Evolutionary conservation across 2,888 invertebrate genomes (phyloP), one percentile per base, ranked within the genome.

Genomic region (Protodeltote pygarga): DNA sequence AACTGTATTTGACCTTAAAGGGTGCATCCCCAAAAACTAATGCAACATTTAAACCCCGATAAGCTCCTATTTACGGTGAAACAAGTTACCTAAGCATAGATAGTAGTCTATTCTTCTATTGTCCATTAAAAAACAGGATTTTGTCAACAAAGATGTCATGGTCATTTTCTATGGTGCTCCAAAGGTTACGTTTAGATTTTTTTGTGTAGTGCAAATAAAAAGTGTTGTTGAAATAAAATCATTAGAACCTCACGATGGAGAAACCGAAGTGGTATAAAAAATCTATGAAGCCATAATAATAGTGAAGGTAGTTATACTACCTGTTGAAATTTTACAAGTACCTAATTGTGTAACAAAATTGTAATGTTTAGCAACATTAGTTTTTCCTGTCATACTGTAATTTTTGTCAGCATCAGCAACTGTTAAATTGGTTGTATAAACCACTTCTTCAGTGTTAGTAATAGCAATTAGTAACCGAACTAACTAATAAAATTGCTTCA

Each of bases 141-240:
- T 45, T 13, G 13, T 14, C 16, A 31, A 41, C 24, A 55, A 59
- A 53, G 32, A 49, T 41, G 48, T 47, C 52, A 54, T 14, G 62
- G 53, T 47, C 55, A 60, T 60, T 57, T 29, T 46, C 52, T 51
- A 57, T 48, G 44, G 55, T 57, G 14, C 39, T 46, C 24, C 51
- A 29, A 48, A 60, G 53, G 44, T 53, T 31, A 15, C 11, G 46
- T 16, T 23, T 44, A 28, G 31, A 54, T 9, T 33, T 54, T 42
- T 49, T 49, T 50, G 17, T 27, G 15, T 8, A 19, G 9, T 6
- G 8, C 28, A 13, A 40, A 20, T 24, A 41, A 28, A 42, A 47
- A 27, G 14, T 50, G 16, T 39, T 6, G 5, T 9, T 20, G 11
- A 1, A 34, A 15, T 28, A 58, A 46, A 45, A n/a, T n/a, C n/a